Percentiles rank a stretch among this genome's conserved stretches.
Evolutionary conservation across 2,797 vertebrate genomes (phyloP).

Genomic region (Sardinella longiceps): DNA sequence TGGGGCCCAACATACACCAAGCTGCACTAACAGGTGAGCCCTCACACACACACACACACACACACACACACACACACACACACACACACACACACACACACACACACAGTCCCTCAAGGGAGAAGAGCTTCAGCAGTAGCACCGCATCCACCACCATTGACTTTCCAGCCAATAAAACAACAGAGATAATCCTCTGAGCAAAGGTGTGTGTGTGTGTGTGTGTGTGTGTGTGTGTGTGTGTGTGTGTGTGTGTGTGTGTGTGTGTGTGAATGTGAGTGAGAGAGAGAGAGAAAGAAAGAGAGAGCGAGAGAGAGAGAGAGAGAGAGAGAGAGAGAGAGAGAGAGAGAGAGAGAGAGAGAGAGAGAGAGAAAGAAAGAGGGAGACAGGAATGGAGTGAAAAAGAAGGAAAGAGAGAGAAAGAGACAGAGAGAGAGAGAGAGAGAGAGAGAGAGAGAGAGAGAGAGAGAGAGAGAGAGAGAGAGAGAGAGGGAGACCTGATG

Average conservation of each 20-base stretch:
- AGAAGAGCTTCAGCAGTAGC: neutral
- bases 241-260: neutral
- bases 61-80: constrained; percentile 37
- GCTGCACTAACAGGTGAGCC: constrained; percentile 60
- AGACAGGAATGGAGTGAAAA: too few relatives aligned
- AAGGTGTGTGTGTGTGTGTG: neutral
- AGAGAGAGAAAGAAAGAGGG: neutral
- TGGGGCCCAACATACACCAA: constrained; percentile 38
- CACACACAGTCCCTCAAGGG: neutral
- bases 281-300: neutral
- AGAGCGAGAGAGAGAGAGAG: neutral
- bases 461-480: neutral
- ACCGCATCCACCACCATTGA: constrained; percentile 13
- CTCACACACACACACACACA: constrained; percentile 36
- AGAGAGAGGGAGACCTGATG: neutral
- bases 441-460: neutral
- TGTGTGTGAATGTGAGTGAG: too few relatives aligned
- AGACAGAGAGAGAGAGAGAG: neutral
- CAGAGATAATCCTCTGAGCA: constrained; percentile 53
- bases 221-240: neutral
- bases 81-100: constrained; percentile 20
- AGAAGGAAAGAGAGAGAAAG: too few relatives aligned
- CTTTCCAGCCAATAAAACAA: constrained; percentile 58
- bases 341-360: neutral
- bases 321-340: neutral